These are phyloP conservation scores for Tribolium castaneum DNA, from an alignment of 1,140 invertebrate species.

Conservation along the genomic window DNA sequence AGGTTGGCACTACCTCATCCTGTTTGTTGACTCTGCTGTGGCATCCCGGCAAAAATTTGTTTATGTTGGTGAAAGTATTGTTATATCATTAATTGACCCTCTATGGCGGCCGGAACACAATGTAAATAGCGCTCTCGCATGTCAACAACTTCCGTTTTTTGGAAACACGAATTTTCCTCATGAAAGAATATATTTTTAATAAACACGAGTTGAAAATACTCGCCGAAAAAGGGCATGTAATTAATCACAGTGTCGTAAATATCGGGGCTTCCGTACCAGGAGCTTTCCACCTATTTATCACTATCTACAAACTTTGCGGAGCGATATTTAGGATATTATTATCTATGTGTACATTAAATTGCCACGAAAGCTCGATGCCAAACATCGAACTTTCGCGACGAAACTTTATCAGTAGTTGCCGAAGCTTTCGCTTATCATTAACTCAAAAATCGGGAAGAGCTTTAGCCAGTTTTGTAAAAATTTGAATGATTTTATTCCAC, in stretches of 20 bases:
- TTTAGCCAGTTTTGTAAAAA: background rate
- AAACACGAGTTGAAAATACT: conserved; percentile 17
- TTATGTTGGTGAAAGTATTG: conserved; percentile 26
- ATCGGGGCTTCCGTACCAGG: conserved; percentile 14
- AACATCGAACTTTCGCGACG: conserved; percentile 16
- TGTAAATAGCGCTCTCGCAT: conserved; percentile 20
- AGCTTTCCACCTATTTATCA: conserved; percentile 32
- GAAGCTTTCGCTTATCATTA: conserved; percentile 33
- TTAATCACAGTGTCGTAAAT: conserved; percentile 28
- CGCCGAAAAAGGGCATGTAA: background rate
- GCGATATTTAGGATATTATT: conserved; percentile 28
- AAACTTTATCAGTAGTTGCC: conserved; percentile 29
- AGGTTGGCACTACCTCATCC: conserved; percentile 27
- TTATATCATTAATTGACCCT: conserved; percentile 28
- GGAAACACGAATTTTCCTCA: background rate
- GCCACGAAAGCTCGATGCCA: conserved; percentile 9
- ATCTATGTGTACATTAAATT: conserved; percentile 29
- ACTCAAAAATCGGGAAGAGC: conserved; percentile 10
- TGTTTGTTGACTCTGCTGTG: conserved; percentile 10
- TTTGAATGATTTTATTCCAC: background rate
- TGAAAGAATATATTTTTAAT: conserved; percentile 29
- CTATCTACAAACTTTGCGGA: conserved; percentile 12
- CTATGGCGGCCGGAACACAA: conserved; percentile 7
- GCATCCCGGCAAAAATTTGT: conserved; percentile 25
- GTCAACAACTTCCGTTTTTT: conserved; percentile 34